Percentiles rank a stretch among this genome's conserved stretches.
These are phyloP conservation scores for Melanostigma gelatinosum DNA, from an alignment of 2,113 vertebrate species.

Conservation along the genomic window DNA sequence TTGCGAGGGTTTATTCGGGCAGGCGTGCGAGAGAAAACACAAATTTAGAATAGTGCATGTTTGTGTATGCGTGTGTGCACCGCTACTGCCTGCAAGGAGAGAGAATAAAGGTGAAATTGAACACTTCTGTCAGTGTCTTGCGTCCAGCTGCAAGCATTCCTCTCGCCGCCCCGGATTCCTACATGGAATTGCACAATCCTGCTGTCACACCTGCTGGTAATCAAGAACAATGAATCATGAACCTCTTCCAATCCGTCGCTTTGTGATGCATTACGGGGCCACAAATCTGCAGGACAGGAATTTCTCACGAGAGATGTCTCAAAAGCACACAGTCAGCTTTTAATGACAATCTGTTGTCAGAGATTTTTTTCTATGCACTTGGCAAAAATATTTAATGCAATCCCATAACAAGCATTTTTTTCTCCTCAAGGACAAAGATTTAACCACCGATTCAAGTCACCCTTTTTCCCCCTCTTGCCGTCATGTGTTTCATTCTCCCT, in stretches of 20 bases:
- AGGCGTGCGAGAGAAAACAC: conserved; percentile 26
- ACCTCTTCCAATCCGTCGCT: conserved; percentile 40
- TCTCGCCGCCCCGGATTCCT: conserved; percentile 82
- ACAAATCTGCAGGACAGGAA: conserved; percentile 40
- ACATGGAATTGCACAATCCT: conserved; percentile 82
- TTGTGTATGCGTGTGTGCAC: conserved; percentile 35
- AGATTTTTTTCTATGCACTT: not conserved
- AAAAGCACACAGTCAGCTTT: conserved; percentile 24
- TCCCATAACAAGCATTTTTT: not conserved
- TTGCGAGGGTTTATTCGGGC: conserved; percentile 72
- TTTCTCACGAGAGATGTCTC: conserved; percentile 23
- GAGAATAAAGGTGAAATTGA: conserved; percentile 72
- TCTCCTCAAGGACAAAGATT: not conserved
- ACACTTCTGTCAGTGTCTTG: conserved; percentile 78
- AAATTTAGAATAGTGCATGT: conserved; percentile 55
- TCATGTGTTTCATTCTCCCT: not conserved
- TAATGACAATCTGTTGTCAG: conserved; percentile 23
- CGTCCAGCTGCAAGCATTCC: conserved; percentile 79
- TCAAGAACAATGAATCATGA: conserved; percentile 71
- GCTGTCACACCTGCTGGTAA: conserved; percentile 70
- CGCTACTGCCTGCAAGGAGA: conserved; percentile 39
- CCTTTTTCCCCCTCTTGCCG: no score
- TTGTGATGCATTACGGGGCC: conserved; percentile 38
- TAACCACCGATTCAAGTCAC: not conserved
- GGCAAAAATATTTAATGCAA: conserved; percentile 10